Evolutionary conservation across 2,797 vertebrate genomes (phyloP).

Genomic region (Antrozous pallidus): DNA sequence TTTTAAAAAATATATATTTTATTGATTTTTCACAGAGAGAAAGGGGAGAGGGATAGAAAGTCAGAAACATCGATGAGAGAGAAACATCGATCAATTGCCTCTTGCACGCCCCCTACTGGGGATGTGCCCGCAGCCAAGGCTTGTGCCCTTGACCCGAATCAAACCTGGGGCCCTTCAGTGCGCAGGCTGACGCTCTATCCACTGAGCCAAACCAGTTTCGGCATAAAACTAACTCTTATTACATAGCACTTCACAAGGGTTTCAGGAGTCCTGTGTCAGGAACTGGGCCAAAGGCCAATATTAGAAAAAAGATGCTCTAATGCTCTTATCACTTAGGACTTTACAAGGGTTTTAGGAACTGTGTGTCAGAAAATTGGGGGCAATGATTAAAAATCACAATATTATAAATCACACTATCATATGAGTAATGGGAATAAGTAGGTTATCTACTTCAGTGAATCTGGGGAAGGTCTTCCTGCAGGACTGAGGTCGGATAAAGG

Average conservation of each 20-base stretch:
- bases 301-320: neutral
- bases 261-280: neutral
- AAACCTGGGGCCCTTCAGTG: too few species aligned
- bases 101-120: too few species aligned
- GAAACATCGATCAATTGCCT: too few species aligned
- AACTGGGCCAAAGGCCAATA: neutral
- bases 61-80: too few species aligned
- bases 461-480: neutral
- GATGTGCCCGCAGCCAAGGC: too few species aligned
- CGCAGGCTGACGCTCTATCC: too few species aligned
- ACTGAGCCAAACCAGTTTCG: too few species aligned
- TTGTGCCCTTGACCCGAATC: too few species aligned
- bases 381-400: neutral
- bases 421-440: neutral
- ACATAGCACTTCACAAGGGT: neutral
- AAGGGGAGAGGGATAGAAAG: too few species aligned
- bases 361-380: neutral
- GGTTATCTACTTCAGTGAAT: neutral
- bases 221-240: neutral
- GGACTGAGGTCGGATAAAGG: neutral
- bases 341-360: neutral
- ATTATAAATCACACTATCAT: neutral
- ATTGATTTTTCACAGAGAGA: too few species aligned
- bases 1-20: too few species aligned
- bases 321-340: neutral